Evolutionary conservation across 2,113 vertebrate species (phyloP), one percentile per base, ranked within the genome.

Genomic region (Sebastes fasciatus): DNA sequence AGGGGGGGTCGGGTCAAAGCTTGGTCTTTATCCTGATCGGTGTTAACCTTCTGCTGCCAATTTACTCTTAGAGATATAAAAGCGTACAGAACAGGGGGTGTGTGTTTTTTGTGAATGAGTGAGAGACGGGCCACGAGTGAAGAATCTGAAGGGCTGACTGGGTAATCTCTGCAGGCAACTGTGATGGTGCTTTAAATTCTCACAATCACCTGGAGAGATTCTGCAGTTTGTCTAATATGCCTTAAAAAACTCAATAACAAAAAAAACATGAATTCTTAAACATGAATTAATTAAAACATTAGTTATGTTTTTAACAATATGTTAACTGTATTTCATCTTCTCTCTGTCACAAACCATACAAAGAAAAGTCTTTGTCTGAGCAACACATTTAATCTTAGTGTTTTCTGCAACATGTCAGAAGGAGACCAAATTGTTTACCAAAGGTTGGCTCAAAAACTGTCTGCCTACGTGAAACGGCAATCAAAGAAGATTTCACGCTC

Each of bases 121-220:
- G 34, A 34, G 34, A 34, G 34, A 34, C 34, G 34, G 34, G 34
- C 34, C 34, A 34, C 43, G n/a, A 14, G 21, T 71, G 74, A 80
- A 17, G 68, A 94, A 75, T 76, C 75, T 83, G 34, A 86, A 92
- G 93, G 96, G 40, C 94, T 95, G 96, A 97, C 96, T 97, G 96
- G 89, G 95, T 97, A 98, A 98, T 98, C 97, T 98, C 97, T 98
- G 96, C 96, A 97, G 97, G 97, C 97, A 98, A 98, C 96, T 97
- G 97, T 97, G 97, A 97, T 95, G 91, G 88, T 93, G 92, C 92
- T 90, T 90, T 95, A 81, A 76, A 86, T 95, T 97, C 96, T 97
- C 97, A 97, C 97, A 98, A 94, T 97, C 96, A 97, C 96, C 96
- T 80, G 96, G 95, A 98, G 97, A 97, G 97, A 97, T 97, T 97